phyloP scores from a whole-genome alignment of 2,888 invertebrate genomes.

The Dolichopus griseipennis region DNA sequence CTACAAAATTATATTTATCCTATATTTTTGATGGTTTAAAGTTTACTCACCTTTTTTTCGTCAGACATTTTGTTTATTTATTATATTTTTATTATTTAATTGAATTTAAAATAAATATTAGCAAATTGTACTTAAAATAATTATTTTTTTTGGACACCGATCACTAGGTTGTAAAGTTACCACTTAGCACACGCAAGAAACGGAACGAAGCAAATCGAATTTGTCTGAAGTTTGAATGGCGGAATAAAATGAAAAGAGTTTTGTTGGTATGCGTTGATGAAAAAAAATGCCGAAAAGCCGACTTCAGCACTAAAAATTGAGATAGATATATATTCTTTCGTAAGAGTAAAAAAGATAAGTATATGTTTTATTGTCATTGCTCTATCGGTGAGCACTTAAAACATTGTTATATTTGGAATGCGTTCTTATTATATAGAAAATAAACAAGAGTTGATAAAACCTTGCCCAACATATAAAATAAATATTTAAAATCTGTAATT shows the following conservation, averaged over 20 bases:
- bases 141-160: slow-evolving; percentile 6
- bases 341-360: too few species aligned
- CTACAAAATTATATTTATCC: not conserved
- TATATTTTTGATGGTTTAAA: not conserved
- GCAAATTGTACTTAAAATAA: not conserved
- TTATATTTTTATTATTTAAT: slow-evolving; percentile 21
- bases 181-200: slow-evolving; percentile 16
- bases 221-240: not conserved
- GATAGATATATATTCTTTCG: not conserved
- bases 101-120: slow-evolving; percentile 12
- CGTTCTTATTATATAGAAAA: too few species aligned
- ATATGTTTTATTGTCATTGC: too few species aligned
- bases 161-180: slow-evolving; percentile 12
- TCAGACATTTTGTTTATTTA: slow-evolving; percentile 29
- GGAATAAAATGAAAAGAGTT: not conserved
- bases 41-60: slow-evolving; percentile 32
- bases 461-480: too few species aligned
- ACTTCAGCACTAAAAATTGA: not conserved
- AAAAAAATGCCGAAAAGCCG: not conserved
- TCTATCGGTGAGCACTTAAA: too few species aligned
- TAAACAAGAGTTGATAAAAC: too few species aligned
- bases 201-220: slow-evolving; percentile 12
- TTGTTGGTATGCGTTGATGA: not conserved
- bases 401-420: too few species aligned
- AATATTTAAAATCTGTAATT: too few species aligned